Evolutionary conservation across 2,888 invertebrate genomes (phyloP), one percentile per base, ranked within the genome.

Genomic region (Eudemis profundana): DNA sequence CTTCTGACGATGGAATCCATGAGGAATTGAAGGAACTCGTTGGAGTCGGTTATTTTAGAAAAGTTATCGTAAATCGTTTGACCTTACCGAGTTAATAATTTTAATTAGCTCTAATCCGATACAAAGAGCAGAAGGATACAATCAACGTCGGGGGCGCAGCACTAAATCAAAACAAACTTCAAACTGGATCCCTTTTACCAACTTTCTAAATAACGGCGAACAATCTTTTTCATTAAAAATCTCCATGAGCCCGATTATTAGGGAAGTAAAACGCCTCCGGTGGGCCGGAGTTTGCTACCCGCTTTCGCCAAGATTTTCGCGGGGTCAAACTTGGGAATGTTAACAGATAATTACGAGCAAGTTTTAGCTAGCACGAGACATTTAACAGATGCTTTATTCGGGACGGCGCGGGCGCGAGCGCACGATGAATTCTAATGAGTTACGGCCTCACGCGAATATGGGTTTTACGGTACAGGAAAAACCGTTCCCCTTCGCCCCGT

Each of bases 191-290:
- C 90, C 89, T 87, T 90, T 90, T 85, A 86, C 83, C 83, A 91
- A 91, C 87, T 90, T 90, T 87, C 85, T 85, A 87, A 90, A 91
- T 90, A 90, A 90, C 86, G 87, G 82, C 83, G 85, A 87, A 89
- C 89, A 89, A 90, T 89, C 87, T 90, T 90, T 90, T 92, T 90
- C 90, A 92, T 90, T 90, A 91, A 90, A 91, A 90, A 89, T 89
- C 87, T 89, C 85, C 87, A 88, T 87, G 87, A 86, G 82, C 85
- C 83, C 85, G 87, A 90, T 91, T 90, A 90, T 90, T 89, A 89
- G 86, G 85, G 84, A 85, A 87, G 88, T 85, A 86, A 89, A 91
- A 86, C 87, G 89, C 90, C 89, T 85, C 85, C 85, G 89, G 90
- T 85, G 83, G 81, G 81, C 77, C 75, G 74, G 79, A 83, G 82